phyloP scores from a whole-genome alignment of 2,113 vertebrate species.

The Myocastor coypus region DNA sequence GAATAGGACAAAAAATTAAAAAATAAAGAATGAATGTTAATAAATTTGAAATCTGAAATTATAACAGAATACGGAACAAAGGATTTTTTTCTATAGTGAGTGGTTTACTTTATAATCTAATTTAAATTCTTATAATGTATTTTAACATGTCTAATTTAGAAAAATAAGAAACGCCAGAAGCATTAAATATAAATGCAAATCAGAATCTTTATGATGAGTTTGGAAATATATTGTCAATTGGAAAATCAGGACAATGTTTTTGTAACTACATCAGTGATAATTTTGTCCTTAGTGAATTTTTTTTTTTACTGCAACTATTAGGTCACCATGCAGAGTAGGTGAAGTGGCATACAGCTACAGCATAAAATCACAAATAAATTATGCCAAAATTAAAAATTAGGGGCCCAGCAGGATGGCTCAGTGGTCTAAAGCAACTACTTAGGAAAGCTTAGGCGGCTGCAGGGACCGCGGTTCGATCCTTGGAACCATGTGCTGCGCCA shows the following conservation, averaged over 20 bases:
- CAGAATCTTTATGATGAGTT: neutral
- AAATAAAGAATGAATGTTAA: neutral
- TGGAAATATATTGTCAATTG: constrained; percentile 19
- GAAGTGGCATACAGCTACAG: neutral
- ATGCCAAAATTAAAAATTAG: neutral
- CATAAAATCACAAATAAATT: constrained; percentile 20
- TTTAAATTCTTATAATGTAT: neutral
- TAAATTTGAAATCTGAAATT: constrained; percentile 27
- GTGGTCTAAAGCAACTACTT: too few relatives aligned
- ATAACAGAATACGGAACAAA: constrained; percentile 29
- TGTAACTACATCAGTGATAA: neutral
- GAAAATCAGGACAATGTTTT: constrained; percentile 4
- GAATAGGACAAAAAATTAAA: too few relatives aligned
- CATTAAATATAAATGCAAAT: neutral
- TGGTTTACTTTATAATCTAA: neutral
- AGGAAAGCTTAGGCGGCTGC: too few relatives aligned
- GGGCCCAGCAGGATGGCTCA: too few relatives aligned
- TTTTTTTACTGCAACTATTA: neutral
- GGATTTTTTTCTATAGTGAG: neutral
- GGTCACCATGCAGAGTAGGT: neutral
- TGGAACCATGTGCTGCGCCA: too few relatives aligned
- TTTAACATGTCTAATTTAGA: constrained; percentile 19
- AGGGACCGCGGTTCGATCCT: too few relatives aligned
- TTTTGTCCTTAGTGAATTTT: constrained; percentile 18
- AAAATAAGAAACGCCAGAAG: neutral